Conservation (phyloP, 2,888 invertebrate species). For the Tachina lurida region DNA sequence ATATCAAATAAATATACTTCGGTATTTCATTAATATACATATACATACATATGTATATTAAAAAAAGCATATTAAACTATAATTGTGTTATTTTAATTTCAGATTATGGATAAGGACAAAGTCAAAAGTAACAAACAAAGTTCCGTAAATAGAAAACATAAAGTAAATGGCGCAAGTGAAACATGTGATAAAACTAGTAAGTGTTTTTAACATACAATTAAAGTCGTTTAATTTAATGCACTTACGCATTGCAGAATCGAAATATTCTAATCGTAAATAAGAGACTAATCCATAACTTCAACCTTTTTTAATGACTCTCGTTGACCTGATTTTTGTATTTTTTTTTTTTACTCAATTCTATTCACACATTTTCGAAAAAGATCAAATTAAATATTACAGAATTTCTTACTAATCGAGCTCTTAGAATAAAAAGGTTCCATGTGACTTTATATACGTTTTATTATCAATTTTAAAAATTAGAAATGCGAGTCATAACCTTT, state of each 20-base stretch:
- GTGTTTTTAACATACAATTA: conserved; percentile 27
- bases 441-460: no score
- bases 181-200: conserved; percentile 79
- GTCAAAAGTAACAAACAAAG: conserved; percentile 55
- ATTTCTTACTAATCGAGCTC: no score
- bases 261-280: neutral
- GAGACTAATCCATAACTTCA: no score
- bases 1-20: no score
- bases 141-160: conserved; percentile 75
- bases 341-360: no score
- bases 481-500: no score
- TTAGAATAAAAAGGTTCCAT: no score
- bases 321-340: no score
- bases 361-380: no score
- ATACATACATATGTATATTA: neutral
- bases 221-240: neutral
- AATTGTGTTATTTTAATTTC: conserved; percentile 18
- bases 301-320: no score
- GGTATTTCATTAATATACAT: neutral
- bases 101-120: conserved; percentile 69
- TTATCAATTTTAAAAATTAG: no score
- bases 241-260: neutral
- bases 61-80: neutral
- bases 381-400: no score
- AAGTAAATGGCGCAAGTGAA: conserved; percentile 79